Evolutionary conservation across 2,888 invertebrate species (phyloP).

Genomic region (Drosophila greeni): DNA sequence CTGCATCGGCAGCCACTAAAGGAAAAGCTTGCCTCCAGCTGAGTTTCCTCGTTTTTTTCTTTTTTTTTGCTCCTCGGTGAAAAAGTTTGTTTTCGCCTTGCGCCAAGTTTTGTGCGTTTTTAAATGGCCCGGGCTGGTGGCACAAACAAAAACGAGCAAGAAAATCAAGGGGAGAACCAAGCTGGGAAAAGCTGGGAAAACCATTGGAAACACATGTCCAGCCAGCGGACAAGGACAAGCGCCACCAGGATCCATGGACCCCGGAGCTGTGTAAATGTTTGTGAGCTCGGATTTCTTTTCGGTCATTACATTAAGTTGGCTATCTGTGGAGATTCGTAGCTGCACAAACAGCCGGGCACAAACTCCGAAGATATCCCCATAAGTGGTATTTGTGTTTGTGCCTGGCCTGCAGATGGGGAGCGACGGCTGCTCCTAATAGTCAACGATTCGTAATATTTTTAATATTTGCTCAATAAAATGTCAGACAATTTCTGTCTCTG

Average conservation of each 20-base stretch:
- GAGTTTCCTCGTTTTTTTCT: constrained; percentile 36
- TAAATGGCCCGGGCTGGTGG: constrained; percentile 64
- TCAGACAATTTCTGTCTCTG: constrained; percentile 63
- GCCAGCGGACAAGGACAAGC: constrained; percentile 32
- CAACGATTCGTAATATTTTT: constrained; percentile 73
- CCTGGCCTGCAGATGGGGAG: constrained; percentile 29
- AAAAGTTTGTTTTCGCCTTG: constrained; percentile 54
- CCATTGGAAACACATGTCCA: constrained; percentile 75
- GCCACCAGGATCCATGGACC: constrained; percentile 16
- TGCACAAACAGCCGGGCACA: constrained; percentile 23
- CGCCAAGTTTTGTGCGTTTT: constrained; percentile 64
- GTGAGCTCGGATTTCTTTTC: constrained; percentile 56
- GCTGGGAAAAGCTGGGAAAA: constrained; percentile 33
- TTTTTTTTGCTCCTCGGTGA: background rate
- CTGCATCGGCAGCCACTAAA: constrained; percentile 37
- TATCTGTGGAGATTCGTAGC: constrained; percentile 47
- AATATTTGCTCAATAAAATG: constrained; percentile 74
- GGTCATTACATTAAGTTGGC: constrained; percentile 68
- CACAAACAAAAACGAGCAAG: constrained; percentile 46
- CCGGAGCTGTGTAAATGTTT: constrained; percentile 56
- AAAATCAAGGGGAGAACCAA: constrained; percentile 5
- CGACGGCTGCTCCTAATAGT: constrained; percentile 69
- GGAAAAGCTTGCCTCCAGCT: constrained; percentile 37
- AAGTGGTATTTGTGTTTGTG: constrained; percentile 56
- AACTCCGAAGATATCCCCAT: constrained; percentile 58